These are phyloP conservation scores for Cassiopea xamachana DNA, from an alignment of 30 jellyfish, hydroid and myxozoan species.

Conservation along the genomic window DNA sequence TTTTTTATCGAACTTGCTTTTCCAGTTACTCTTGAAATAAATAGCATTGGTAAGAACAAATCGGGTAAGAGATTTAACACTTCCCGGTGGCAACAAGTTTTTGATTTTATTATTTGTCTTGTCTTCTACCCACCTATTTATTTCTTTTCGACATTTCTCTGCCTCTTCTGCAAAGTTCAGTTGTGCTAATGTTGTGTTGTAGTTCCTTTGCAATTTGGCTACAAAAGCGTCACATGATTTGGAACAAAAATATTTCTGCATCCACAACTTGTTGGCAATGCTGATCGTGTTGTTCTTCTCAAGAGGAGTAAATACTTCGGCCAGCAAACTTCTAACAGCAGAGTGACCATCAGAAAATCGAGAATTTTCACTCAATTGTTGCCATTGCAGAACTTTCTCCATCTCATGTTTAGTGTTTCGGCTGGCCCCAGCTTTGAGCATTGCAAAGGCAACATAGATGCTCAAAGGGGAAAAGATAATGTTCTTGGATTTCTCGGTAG, in stretches of 20 bases:
- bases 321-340: constrained; percentile 25
- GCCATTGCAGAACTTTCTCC: constrained; percentile 52
- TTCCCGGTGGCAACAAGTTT: constrained; percentile 62
- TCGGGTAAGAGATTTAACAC: constrained; percentile 53
- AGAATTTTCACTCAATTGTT: background rate
- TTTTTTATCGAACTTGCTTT: constrained; percentile 39
- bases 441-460: constrained; percentile 67
- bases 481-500: constrained; percentile 45
- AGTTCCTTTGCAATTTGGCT: background rate
- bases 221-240: constrained; percentile 30
- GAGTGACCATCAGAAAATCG: constrained; percentile 26
- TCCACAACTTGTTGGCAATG: constrained; percentile 80
- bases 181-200: constrained; percentile 33
- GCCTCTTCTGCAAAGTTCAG: constrained; percentile 59
- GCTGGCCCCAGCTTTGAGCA: constrained; percentile 75
- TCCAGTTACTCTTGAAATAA: constrained; percentile 75
- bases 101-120: constrained; percentile 60
- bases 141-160: constrained; percentile 33
- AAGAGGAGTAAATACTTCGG: constrained; percentile 23
- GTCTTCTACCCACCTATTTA: constrained; percentile 76
- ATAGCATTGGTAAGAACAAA: constrained; percentile 75
- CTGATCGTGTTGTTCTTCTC: constrained; percentile 40
- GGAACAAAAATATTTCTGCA: constrained; percentile 60
- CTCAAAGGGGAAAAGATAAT: constrained; percentile 79
- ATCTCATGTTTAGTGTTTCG: constrained; percentile 59